phyloP scores from a whole-genome alignment of 2,888 invertebrate species.

The Itoplectis maculator region DNA sequence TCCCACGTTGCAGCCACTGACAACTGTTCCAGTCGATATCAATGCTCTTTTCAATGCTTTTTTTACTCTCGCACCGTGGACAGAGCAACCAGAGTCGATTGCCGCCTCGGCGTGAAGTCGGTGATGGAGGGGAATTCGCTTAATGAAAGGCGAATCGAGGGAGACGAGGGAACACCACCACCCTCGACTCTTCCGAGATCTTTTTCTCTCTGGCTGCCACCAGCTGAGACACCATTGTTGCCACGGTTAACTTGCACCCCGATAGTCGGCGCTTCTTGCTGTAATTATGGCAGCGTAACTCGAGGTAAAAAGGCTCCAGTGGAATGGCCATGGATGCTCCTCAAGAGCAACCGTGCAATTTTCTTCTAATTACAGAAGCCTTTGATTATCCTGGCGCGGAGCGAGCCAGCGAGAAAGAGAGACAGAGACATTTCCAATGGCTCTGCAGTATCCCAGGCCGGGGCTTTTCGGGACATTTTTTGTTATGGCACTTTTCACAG shows the following conservation, averaged over 20 bases:
- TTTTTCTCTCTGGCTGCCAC: slow-evolving; percentile 16
- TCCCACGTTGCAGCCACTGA: slow-evolving; percentile 5
- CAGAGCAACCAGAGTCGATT: slow-evolving; percentile 28
- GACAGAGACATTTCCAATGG: neutral
- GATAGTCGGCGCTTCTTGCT: slow-evolving; percentile 67
- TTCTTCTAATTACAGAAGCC: slow-evolving; percentile 39
- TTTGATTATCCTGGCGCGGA: slow-evolving; percentile 5
- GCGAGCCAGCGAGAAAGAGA: no score
- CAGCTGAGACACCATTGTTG: slow-evolving; percentile 72
- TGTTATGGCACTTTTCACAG: neutral
- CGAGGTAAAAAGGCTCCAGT: slow-evolving; percentile 25
- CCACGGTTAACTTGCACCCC: slow-evolving; percentile 67
- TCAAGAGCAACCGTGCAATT: slow-evolving; percentile 18
- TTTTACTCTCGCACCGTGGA: slow-evolving; percentile 10
- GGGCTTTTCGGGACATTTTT: neutral
- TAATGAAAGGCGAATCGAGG: slow-evolving; percentile 74
- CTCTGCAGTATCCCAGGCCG: neutral
- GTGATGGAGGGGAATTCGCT: slow-evolving; percentile 54
- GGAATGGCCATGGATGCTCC: slow-evolving; percentile 11
- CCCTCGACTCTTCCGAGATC: slow-evolving; percentile 47
- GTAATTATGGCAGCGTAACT: slow-evolving; percentile 72
- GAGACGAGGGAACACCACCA: no score
- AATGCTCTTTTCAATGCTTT: no score
- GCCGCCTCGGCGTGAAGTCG: slow-evolving; percentile 15
- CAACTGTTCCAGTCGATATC: slow-evolving; percentile 23